Evolutionary conservation across 2,888 invertebrate species (phyloP).

Genomic region (Xylota segnis): DNA sequence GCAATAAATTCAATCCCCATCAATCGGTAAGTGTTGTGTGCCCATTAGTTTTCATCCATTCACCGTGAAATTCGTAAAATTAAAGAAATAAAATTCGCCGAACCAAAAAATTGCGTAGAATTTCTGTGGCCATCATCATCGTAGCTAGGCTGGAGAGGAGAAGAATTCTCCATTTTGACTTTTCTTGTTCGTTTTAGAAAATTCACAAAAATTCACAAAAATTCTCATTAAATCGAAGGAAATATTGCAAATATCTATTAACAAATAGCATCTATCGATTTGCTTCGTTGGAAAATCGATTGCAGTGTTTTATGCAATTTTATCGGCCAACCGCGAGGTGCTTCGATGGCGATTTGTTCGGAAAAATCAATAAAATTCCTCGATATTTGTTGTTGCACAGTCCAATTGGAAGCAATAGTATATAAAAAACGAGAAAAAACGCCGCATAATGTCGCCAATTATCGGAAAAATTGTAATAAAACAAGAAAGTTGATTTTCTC

Average conservation of each 20-base stretch:
- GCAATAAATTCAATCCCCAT: constrained; percentile 52
- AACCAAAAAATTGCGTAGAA: constrained; percentile 60
- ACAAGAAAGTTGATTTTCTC: constrained; percentile 1
- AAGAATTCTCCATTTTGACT: constrained; percentile 73
- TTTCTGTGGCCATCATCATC: constrained; percentile 49
- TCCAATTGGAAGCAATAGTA: constrained; percentile 8
- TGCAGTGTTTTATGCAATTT: constrained; percentile 65
- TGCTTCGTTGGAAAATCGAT: constrained; percentile 60
- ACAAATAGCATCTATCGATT: constrained; percentile 7
- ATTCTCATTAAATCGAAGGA: not conserved
- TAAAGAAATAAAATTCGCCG: constrained; percentile 56
- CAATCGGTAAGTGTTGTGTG: constrained; percentile 71
- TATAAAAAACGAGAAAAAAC: not conserved
- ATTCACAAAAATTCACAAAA: constrained; percentile 19
- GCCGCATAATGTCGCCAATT: constrained; percentile 58
- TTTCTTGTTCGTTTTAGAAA: constrained; percentile 26
- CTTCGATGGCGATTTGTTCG: constrained; percentile 37
- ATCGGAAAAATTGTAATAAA: constrained; percentile 50
- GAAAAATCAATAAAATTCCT: constrained; percentile 73
- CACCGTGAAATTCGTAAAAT: constrained; percentile 14
- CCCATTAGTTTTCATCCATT: not conserved
- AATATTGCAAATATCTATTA: not conserved
- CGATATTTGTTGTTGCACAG: constrained; percentile 37
- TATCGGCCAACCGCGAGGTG: constrained; percentile 5
- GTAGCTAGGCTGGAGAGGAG: constrained; percentile 46